Conservation (phyloP, 2,888 invertebrate species). For the Trichogramma evanescens region DNA sequence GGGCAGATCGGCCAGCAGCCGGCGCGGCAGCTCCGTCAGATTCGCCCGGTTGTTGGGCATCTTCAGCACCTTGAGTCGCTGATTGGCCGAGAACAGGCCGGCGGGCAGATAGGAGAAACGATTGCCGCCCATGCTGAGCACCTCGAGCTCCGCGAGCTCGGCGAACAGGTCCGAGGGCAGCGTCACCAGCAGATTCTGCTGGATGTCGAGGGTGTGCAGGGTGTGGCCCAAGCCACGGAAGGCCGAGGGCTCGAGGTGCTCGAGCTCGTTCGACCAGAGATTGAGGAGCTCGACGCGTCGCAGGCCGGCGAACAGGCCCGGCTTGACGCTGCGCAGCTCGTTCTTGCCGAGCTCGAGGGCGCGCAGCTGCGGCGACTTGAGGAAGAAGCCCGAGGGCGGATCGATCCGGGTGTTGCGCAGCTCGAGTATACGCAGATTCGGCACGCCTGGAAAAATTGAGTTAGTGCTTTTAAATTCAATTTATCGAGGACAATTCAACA, state of each 20-base stretch:
- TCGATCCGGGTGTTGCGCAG: constrained; percentile 5
- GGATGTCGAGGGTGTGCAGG: constrained; percentile 58
- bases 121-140: constrained; percentile 62
- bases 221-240: constrained; percentile 55
- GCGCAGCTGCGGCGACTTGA: constrained; percentile 49
- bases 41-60: constrained; percentile 40
- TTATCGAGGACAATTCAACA: background rate
- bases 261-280: constrained; percentile 57
- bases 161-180: constrained; percentile 50
- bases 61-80: constrained; percentile 50
- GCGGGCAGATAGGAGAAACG: constrained; percentile 57
- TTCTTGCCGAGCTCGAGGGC: constrained; percentile 68
- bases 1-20: constrained; percentile 56
- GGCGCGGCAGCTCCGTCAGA: constrained; percentile 53
- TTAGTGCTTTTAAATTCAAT: too few species aligned
- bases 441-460: constrained; percentile 29
- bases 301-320: constrained; percentile 58
- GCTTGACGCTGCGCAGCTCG: constrained; percentile 35
- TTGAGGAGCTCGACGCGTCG: constrained; percentile 57
- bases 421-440: constrained; percentile 44
- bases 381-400: constrained; percentile 51
- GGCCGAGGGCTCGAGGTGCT: constrained; percentile 48
- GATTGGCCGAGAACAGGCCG: constrained; percentile 54
- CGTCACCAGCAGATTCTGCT: constrained; percentile 49
- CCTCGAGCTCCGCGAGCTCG: constrained; percentile 55